These are phyloP conservation scores for Pocillopora verrucosa DNA, from an alignment of 64 coral and sea anemone genomes.

Conservation along the genomic window DNA sequence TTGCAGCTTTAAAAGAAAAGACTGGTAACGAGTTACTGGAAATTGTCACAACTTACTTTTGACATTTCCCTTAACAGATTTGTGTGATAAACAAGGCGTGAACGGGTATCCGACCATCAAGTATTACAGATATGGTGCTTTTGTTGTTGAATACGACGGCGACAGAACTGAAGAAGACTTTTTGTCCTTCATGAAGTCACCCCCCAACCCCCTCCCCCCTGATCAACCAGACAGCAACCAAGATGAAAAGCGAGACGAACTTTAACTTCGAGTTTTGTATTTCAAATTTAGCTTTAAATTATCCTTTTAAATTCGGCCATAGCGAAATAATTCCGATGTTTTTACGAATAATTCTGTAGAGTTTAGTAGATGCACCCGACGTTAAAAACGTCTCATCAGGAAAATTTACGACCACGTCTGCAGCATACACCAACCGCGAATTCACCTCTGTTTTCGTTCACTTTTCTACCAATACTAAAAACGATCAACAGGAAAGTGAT, in stretches of 20 bases:
- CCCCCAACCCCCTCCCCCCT: conserved; percentile 58
- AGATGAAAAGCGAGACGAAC: conserved; percentile 26
- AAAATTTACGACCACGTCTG: no score
- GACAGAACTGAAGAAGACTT: conserved; percentile 79
- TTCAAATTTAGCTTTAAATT: neutral
- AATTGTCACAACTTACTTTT: neutral
- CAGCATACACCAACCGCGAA: no score
- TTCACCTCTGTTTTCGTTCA: no score
- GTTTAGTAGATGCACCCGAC: neutral
- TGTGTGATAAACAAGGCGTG: conserved; percentile 86
- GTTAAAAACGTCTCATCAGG: neutral
- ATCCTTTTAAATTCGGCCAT: neutral
- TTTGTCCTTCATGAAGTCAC: conserved; percentile 76
- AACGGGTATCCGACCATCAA: conserved; percentile 92
- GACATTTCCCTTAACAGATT: conserved; percentile 29
- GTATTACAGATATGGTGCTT: conserved; percentile 76
- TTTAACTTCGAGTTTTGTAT: conserved; percentile 13
- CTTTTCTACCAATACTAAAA: no score
- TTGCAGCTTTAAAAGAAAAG: no score
- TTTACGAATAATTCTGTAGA: neutral
- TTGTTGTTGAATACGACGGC: conserved; percentile 89
- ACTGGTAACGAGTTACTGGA: no score
- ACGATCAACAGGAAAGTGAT: no score
- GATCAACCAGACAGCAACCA: conserved; percentile 10
- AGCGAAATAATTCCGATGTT: neutral